Base-by-base conservation (phyloP, 2,797 vertebrate species). In the Hirundo rustica region DNA sequence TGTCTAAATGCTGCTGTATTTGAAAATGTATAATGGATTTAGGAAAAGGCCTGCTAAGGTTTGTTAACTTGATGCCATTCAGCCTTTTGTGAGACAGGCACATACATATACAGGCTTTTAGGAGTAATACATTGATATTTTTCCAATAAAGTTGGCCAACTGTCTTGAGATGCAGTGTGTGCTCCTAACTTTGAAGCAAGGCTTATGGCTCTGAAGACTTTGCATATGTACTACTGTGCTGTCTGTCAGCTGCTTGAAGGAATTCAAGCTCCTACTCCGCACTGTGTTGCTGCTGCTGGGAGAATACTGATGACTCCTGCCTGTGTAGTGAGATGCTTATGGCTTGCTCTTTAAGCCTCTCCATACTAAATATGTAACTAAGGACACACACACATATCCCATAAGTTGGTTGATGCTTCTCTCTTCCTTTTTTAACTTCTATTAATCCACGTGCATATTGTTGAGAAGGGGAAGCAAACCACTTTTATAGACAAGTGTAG, bases 401-500 rank as follows among this genome's bases (percentile, higher is more conserved):
- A 2, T 48, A 53, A 22, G 2, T 82, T 73, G 19, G 22, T 18
- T 70, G 23, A 10, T 71, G 22, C 38, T 68, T 89, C 20, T 72
- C 10, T 55, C 13, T 65, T 65, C 19, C 13, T 76, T 82, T 22
- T 58, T 75, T 84, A 3, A 3, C 53, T 72, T 82, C 47, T 65
- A 2, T 25, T 65, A 25, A 47, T 22, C 21, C 9, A 0, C 18
- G 14, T 50, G 4, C 1, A 2, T 53, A 9, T 14, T 22, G 12
- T n/a, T 10, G 29, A 65, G 26, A 27, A 74, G 10, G 5, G 9
- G 14, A 48, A 81, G 30, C 26, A 61, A 79, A 65, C 5, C 7
- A 62, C 5, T 42, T 73, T 61, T 48, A 2, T 14, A 40, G 30
- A 36, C 5, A 53, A 51, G 18, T 27, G 4, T 11, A 12, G 20